These are phyloP conservation scores for Aporrectodea caliginosa DNA, from an alignment of 1,140 invertebrate genomes.

Conservation along the genomic window DNA sequence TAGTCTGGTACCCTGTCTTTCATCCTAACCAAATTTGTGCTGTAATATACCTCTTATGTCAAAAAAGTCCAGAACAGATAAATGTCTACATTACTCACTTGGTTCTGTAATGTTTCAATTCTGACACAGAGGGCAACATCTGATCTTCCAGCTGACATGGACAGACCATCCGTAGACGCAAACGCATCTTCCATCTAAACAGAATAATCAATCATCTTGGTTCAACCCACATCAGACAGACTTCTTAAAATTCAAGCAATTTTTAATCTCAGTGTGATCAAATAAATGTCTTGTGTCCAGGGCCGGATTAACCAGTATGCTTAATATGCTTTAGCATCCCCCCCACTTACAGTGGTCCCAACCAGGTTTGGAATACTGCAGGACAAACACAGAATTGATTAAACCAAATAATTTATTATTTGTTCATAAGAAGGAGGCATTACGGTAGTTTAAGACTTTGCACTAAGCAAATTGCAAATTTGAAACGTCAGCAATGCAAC, in stretches of 20 bases:
- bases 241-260: background rate
- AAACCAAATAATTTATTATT: too few relatives aligned
- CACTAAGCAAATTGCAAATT: too few relatives aligned
- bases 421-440: too few relatives aligned
- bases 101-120: background rate
- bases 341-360: background rate
- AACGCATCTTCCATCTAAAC: background rate
- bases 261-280: too few relatives aligned
- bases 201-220: background rate
- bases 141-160: background rate
- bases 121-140: background rate
- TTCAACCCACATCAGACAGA: background rate
- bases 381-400: too few relatives aligned
- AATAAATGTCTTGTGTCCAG: too few relatives aligned
- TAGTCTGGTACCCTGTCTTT: too few relatives aligned
- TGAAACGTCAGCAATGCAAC: too few relatives aligned
- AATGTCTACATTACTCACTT: background rate
- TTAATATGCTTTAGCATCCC: background rate
- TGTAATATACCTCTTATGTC: background rate
- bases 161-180: background rate
- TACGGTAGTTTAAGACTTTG: too few relatives aligned
- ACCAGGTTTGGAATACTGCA: background rate
- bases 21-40: too few relatives aligned
- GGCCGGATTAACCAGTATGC: background rate
- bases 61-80: background rate